Conservation (phyloP, 2,113 vertebrate genomes). For the Bufo bufo region DNA sequence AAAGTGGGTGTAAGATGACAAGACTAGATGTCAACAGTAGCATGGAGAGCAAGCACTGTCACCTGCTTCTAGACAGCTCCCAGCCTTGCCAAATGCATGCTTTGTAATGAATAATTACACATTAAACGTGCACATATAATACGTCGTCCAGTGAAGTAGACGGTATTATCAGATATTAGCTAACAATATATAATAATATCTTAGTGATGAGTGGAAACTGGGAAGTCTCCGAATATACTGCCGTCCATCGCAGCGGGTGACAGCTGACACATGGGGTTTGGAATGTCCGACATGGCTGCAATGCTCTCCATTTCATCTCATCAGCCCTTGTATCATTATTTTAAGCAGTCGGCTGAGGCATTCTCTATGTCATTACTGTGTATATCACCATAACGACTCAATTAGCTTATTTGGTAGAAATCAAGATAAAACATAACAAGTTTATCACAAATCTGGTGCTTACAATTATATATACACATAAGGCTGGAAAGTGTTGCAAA, state of each 20-base stretch:
- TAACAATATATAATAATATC: no score
- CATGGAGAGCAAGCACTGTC: no score
- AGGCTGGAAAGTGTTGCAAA: neutral
- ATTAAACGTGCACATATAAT: no score
- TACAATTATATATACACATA: neutral
- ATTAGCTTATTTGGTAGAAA: neutral
- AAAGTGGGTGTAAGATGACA: no score
- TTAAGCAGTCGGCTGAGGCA: neutral
- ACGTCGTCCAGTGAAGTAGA: no score
- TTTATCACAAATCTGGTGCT: neutral
- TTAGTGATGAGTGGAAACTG: neutral
- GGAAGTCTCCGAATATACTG: slow-evolving; percentile 20
- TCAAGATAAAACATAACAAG: no score
- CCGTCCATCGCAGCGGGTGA: slow-evolving; percentile 51
- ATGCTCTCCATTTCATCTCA: neutral
- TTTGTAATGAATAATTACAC: no score
- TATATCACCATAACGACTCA: neutral
- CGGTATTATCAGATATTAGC: no score
- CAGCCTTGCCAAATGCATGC: no score
- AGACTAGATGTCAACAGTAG: no score
- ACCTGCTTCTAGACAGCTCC: no score
- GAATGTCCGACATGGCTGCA: slow-evolving; percentile 25
- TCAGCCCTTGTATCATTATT: neutral
- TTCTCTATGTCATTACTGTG: neutral
- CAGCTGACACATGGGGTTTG: neutral